Percentiles rank a stretch among this genome's conserved stretches.
These are phyloP conservation scores for Physeter macrocephalus DNA, from an alignment of 2,113 vertebrate species.

Conservation along the genomic window DNA sequence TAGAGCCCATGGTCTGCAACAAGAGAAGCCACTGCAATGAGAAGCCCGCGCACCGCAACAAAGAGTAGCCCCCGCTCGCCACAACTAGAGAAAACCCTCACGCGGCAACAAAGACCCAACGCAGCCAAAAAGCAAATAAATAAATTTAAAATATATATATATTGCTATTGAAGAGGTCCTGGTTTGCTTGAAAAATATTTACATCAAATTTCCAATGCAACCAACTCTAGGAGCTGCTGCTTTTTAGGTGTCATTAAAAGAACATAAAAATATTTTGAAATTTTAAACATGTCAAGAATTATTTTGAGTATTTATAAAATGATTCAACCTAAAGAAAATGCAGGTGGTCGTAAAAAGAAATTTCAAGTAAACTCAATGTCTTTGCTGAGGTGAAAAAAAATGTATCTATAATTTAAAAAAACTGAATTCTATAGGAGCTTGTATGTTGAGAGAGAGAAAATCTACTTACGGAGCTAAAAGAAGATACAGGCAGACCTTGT, in stretches of 20 bases:
- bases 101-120: too few species aligned
- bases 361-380: background rate
- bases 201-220: background rate
- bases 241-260: background rate
- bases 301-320: background rate
- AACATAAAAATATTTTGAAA: background rate
- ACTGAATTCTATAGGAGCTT: background rate
- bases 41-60: too few species aligned
- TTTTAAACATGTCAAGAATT: background rate
- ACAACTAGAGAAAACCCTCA: too few species aligned
- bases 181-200: background rate
- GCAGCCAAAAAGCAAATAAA: too few species aligned
- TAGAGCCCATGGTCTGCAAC: too few species aligned
- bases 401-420: background rate
- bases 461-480: background rate
- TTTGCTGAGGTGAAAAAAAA: background rate
- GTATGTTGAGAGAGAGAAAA: background rate
- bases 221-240: background rate
- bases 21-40: too few species aligned
- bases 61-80: too few species aligned
- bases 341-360: background rate
- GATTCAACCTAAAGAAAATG: background rate
- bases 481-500: background rate
- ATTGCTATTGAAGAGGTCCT: background rate
- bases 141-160: rapidly evolving